phyloP scores from a whole-genome alignment of 2,888 invertebrate species.

The Phortica okadai region DNA sequence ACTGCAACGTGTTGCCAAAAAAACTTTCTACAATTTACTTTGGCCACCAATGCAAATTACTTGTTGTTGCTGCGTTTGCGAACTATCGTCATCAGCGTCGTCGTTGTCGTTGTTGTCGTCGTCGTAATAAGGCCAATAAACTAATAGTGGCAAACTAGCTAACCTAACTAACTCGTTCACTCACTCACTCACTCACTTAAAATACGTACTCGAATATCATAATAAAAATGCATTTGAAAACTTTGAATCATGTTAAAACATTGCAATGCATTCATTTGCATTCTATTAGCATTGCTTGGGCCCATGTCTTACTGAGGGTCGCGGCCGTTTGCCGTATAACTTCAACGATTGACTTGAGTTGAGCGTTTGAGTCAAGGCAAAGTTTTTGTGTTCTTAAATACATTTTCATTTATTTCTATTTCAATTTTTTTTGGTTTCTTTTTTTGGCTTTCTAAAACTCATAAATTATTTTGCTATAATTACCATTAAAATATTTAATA shows the following conservation, averaged over 20 bases:
- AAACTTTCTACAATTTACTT: slow-evolving; percentile 24
- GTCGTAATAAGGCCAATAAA: slow-evolving; percentile 28
- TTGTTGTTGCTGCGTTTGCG: neutral
- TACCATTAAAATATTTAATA: slow-evolving; percentile 68
- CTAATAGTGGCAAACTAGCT: slow-evolving; percentile 25
- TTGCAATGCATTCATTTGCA: slow-evolving; percentile 31
- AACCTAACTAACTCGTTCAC: neutral
- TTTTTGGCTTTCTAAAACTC: slow-evolving; percentile 6
- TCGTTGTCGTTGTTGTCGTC: neutral
- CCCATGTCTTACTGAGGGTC: too few relatives aligned
- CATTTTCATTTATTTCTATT: neutral
- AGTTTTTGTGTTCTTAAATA: neutral
- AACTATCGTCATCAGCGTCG: too few relatives aligned
- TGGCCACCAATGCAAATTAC: slow-evolving; percentile 28
- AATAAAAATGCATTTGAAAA: slow-evolving; percentile 30
- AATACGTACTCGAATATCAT: slow-evolving; percentile 1
- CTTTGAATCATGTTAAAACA: slow-evolving; percentile 20
- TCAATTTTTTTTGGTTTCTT: neutral
- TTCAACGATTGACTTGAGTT: too few relatives aligned
- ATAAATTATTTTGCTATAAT: slow-evolving; percentile 62
- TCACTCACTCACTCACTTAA: neutral
- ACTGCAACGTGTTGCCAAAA: slow-evolving; percentile 27
- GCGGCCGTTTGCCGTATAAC: too few relatives aligned
- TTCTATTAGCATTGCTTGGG: neutral
- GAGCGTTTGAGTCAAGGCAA: neutral